These are phyloP conservation scores for Asteroscopus sphinx DNA, from an alignment of 2,888 invertebrate species.

Conservation along the genomic window DNA sequence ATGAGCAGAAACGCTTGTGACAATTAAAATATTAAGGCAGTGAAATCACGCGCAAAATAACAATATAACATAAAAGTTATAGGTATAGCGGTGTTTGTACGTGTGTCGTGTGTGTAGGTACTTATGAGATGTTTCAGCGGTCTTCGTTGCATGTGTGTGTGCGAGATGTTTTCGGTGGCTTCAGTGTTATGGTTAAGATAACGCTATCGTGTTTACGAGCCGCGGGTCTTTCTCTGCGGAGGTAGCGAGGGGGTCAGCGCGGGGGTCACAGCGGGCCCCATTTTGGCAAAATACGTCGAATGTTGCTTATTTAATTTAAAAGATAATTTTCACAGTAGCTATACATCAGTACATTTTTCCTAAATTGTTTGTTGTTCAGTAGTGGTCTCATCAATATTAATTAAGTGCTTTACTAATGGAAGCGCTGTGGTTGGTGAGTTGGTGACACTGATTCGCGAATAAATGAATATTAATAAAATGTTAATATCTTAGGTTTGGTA, in stretches of 20 bases:
- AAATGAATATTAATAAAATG: slow-evolving; percentile 42
- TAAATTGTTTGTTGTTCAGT: slow-evolving; percentile 1
- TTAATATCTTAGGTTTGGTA: slow-evolving; percentile 17
- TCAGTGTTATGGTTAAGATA: slow-evolving; percentile 50
- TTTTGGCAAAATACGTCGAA: slow-evolving; percentile 6
- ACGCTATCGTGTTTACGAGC: slow-evolving; percentile 60
- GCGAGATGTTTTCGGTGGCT: slow-evolving; percentile 35
- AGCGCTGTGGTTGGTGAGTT: slow-evolving; percentile 4
- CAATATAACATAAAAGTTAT: not conserved
- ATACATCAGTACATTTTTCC: slow-evolving; percentile 11
- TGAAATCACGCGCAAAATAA: not conserved
- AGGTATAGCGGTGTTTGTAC: not conserved
- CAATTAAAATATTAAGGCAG: not conserved
- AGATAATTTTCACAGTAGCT: not conserved
- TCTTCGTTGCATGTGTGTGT: not conserved
- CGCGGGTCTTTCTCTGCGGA: slow-evolving; percentile 42
- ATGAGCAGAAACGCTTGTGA: not conserved
- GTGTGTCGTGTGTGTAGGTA: not conserved
- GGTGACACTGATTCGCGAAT: slow-evolving; percentile 10
- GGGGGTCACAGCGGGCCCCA: slow-evolving; percentile 17
- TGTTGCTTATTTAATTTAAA: slow-evolving; percentile 1
- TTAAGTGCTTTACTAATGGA: slow-evolving; percentile 16
- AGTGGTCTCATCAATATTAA: slow-evolving; percentile 33
- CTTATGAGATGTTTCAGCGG: too few relatives aligned
- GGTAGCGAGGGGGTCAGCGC: slow-evolving; percentile 25